Evolutionary conservation across 2,113 vertebrate species (phyloP), one percentile per base, ranked within the genome.

Genomic region (Ochotona curzoniae): DNA sequence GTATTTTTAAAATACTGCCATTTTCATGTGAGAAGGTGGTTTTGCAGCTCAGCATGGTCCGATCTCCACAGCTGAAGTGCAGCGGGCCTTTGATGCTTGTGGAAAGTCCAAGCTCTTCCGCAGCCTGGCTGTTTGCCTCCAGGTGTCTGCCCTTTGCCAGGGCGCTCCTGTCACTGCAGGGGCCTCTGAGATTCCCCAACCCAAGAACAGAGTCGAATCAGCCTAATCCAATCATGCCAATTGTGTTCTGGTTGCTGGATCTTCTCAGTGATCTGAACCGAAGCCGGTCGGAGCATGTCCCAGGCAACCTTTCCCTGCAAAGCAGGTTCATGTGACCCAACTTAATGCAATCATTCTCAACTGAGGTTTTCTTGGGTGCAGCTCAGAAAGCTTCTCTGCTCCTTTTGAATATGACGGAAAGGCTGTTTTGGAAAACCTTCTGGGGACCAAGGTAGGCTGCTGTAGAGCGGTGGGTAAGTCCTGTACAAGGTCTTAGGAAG

Each of bases 181-280:
- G 38, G 23, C 75, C 61, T 74, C 9, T n/a, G 11, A 78, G 57
- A 75, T 51, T 4, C 14, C 26, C 38, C 21, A 66, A 61, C 49
- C 28, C 13, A 90, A 47, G 32, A 84, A 30, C 21, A 67, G 14
- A 63, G n/a, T 63, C 2, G 30, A 81, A 81, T 74, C 70, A 66
- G 51, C 74, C 89, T 87, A 90, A 84, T 83, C 20, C 9, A 75
- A 28, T 61, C 30, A 66, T 1, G 8, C 5, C 26, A 35, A 89
- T 83, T 70, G 11, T 38, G 49, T 80, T 83, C 76, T 32, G 64
- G 47, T 57, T 90, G 49, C 12, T 49, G 1, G n/a, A 18, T 63
- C 63, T 93, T 90, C 92, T 60, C n/a, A 81, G 23, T 76, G 61
- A 83, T 86, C 32, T 17, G 87, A 54, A 21, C 61, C 71, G 87